phyloP scores from a whole-genome alignment of 2,797 vertebrate species.

The Pipistrellus nathusii region DNA sequence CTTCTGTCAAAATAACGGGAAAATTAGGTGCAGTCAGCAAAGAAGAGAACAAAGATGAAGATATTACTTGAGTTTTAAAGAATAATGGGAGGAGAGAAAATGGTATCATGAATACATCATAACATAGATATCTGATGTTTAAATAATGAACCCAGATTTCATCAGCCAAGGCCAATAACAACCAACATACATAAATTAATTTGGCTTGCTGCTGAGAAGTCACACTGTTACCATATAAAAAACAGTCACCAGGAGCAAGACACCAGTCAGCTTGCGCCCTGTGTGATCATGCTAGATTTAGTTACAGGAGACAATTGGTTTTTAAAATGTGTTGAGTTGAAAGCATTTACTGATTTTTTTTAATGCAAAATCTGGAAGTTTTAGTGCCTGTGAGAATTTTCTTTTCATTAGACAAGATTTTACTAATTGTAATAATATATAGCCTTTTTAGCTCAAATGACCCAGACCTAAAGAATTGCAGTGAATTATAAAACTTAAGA shows the following conservation, averaged over 20 bases:
- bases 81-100: constrained; percentile 23
- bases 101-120: not conserved
- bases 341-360: constrained; percentile 25
- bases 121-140: constrained; percentile 71
- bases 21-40: constrained; percentile 75
- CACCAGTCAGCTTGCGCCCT: constrained; percentile 47
- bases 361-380: constrained; percentile 1
- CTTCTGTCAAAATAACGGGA: constrained; percentile 65
- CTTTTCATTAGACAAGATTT: constrained; percentile 30
- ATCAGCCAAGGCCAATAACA: constrained; percentile 69
- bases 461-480: not conserved
- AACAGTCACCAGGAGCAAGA: constrained; percentile 74
- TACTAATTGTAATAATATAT: constrained; percentile 36
- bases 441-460: constrained; percentile 41
- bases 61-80: constrained; percentile 74
- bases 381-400: not conserved
- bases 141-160: constrained; percentile 77
- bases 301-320: constrained; percentile 63
- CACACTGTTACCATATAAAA: constrained; percentile 68
- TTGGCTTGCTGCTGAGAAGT: constrained; percentile 71
- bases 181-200: constrained; percentile 65
- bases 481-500: constrained; percentile 12
- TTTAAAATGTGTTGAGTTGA: constrained; percentile 63
- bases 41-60: constrained; percentile 45
- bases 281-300: constrained; percentile 61